Base-by-base conservation (phyloP, 92 coral and sea anemone genomes). In the Epizoanthus ramosus region DNA sequence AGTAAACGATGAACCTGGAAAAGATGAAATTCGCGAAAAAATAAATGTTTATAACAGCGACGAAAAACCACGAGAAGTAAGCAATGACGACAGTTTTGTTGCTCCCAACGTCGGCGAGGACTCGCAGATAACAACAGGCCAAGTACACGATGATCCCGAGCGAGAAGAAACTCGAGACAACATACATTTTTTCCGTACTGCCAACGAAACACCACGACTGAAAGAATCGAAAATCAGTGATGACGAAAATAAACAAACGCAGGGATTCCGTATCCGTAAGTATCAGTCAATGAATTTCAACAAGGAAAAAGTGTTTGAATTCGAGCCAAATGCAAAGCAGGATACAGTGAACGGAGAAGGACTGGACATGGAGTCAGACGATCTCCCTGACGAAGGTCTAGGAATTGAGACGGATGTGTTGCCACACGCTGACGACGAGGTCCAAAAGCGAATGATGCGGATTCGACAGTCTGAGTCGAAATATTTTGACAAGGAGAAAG, bases 241-340 rank as follows among this genome's bases (percentile, higher is more conserved):
- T 17, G 74, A 18, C 16, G 16, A 14, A 3, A 66, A 15, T 6
- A 16, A 17, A 5, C 74, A 2, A 31, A 70, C 39, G 31, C 74
- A 57, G 57, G 21, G 19, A 54, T 70, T 70, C 13, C 53, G 74
- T 23, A 19, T 70, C 47, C 74, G 74, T 8, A 41, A 70, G 6
- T 43, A 70, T 54, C 25, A 70, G 33, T 70, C 74, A 4, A 54
- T 50, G 56, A 57, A 77, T 52, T 77, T 77, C 68, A 58, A 85
- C 73, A 70, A 52, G 57, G 47, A 61, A 52, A 50, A 21, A 67
- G 52, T 22, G 79, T 24, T 68, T 50, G 75, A 85, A 54, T 59
- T 79, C 47, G 73, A 85, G 72, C 79, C 80, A 47, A 75, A 74
- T 15, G 56, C 33, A n/a, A 85, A 54, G 64, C 74, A 76, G 35